Evolutionary conservation across 2,113 vertebrate genomes (phyloP).

Genomic region (Saccopteryx bilineata): DNA sequence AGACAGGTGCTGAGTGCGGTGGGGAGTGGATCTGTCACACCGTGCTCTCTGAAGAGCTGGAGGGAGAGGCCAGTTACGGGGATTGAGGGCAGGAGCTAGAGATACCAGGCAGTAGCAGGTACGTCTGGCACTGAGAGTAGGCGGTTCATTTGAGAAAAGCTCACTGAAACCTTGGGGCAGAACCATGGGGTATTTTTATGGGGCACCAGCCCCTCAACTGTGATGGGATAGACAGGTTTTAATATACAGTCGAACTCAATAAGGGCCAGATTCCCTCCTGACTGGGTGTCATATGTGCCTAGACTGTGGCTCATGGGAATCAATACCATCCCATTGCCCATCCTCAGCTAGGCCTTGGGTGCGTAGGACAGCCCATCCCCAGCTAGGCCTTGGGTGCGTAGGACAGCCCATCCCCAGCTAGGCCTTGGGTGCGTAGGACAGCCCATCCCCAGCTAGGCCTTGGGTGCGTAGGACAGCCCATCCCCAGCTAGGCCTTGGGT

Average conservation of each 20-base stretch:
- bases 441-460: neutral
- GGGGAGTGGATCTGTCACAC: neutral
- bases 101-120: neutral
- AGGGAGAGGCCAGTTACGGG: neutral
- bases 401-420: neutral
- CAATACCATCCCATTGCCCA: neutral
- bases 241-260: neutral
- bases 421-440: neutral
- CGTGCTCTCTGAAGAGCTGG: neutral
- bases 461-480: neutral
- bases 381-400: neutral
- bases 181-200: neutral
- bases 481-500: neutral
- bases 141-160: neutral
- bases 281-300: neutral
- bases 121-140: neutral
- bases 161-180: neutral
- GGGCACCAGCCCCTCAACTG: neutral
- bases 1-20: fast-evolving
- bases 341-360: neutral
- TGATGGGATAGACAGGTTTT: neutral
- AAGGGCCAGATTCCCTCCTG: neutral
- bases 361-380: neutral
- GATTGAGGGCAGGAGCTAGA: neutral
- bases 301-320: neutral